Base-by-base conservation (phyloP, 2,888 invertebrate genomes). In the Leptopilina syphax region DNA sequence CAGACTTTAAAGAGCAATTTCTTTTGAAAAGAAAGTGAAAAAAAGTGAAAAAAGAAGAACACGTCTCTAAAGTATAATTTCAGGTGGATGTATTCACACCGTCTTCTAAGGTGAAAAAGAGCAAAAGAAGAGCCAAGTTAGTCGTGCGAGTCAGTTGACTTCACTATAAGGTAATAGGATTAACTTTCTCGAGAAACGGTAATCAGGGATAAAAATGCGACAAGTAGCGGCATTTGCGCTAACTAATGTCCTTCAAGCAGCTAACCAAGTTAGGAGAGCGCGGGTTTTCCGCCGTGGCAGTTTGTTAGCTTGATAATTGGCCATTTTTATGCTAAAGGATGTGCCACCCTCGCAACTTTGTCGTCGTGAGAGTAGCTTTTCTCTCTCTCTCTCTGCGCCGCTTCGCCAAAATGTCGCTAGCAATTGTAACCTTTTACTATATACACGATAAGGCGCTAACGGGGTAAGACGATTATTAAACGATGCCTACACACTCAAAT, bases 151-250 rank as follows among this genome's bases (percentile, higher is more conserved):
- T 70, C 67, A 78, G 50, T 83, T 78, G 78, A 81, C 79, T 67
- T 57, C 65, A 50, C 47, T 79, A 34, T 34, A 83, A 50, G 80
- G 77, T 80, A 83, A 83, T 77, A 65, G 65, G 68, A 83, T 83
- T 83, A 81, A 83, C 81, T 78, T 81, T 67, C 65, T 66, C 57
- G 77, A 89, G 90, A 90, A 88, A 86, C 86, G 87, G 89, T 90
- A 91, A 90, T 91, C 90, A 91, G 88, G 85, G 84, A 89, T 89
- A 89, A 90, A 90, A 90, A 89, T 89, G 88, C 88, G 88, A 88
- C 88, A 87, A 90, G 86, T 86, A 86, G 85, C 85, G 88, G 88
- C 87, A 90, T 91, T 90, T 90, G 87, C 88, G 88, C 89, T 89
- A 90, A 91, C 89, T 90, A 90, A 90, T 91, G 89, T 89, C 84